Percentiles rank a stretch among this genome's conserved stretches.
These are phyloP conservation scores for Chelidonichthys spinosus DNA, from an alignment of 2,797 vertebrate genomes.

Conservation along the genomic window DNA sequence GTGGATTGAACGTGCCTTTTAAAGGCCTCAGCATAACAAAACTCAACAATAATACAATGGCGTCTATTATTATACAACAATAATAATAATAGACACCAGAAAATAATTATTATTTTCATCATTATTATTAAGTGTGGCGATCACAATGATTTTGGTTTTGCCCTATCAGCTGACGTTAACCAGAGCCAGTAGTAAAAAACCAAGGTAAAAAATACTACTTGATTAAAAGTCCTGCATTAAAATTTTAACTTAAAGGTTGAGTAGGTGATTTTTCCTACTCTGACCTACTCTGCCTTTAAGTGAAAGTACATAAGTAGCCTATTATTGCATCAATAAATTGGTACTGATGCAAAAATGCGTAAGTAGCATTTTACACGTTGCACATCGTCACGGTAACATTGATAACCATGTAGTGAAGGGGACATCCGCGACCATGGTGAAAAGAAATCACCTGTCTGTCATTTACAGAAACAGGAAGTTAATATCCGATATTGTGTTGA, in stretches of 20 bases:
- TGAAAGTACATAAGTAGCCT: too few relatives aligned
- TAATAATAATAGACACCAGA: too few relatives aligned
- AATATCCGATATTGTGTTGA: not conserved
- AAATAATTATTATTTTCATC: too few relatives aligned
- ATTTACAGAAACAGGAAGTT: not conserved
- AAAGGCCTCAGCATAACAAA: too few relatives aligned
- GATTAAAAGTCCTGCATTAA: not conserved
- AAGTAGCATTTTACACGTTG: not conserved
- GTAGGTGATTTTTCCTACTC: too few relatives aligned
- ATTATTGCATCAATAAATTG: too few relatives aligned
- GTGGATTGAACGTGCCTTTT: too few relatives aligned
- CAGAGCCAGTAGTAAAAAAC: not conserved
- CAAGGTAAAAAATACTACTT: not conserved
- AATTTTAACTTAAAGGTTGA: not conserved
- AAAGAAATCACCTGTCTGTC: not conserved
- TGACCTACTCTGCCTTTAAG: too few relatives aligned
- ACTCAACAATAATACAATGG: too few relatives aligned
- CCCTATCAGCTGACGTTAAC: constrained; percentile 11
- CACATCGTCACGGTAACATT: not conserved
- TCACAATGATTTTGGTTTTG: constrained; percentile 29
- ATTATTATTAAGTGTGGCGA: not conserved
- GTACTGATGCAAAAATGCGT: not conserved
- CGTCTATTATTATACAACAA: too few relatives aligned
- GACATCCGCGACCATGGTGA: too few relatives aligned
- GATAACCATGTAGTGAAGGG: not conserved